Evolutionary conservation across 2,113 vertebrate species (phyloP).

Genomic region (Vombatus ursinus): DNA sequence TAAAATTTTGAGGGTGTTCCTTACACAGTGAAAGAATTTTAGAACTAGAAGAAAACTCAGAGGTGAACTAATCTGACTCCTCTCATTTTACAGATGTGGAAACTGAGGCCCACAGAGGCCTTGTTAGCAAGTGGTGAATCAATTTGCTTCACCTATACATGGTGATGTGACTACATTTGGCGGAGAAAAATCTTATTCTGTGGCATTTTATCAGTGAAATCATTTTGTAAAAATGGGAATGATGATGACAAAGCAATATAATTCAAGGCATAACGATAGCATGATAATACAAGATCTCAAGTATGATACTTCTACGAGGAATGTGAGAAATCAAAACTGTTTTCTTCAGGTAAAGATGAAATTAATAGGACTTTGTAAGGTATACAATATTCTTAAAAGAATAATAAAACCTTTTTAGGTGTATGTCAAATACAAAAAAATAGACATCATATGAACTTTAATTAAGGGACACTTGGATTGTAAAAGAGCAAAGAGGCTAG

Average conservation of each 20-base stretch:
- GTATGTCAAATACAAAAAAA: conserved; percentile 43
- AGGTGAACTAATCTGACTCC: not conserved
- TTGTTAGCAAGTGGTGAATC: not conserved
- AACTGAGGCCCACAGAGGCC: not conserved
- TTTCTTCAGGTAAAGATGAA: conserved; percentile 9
- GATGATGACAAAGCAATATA: conserved; percentile 8
- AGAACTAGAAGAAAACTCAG: not conserved
- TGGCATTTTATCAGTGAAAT: conserved; percentile 6
- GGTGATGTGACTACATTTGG: not conserved
- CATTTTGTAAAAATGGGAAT: not conserved
- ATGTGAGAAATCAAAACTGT: not conserved
- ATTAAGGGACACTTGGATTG: conserved; percentile 39
- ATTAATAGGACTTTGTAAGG: conserved; percentile 50
- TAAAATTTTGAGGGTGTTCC: not conserved
- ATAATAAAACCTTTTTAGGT: conserved; percentile 32
- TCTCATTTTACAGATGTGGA: not conserved
- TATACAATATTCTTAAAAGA: conserved; percentile 6
- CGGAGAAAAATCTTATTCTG: not conserved
- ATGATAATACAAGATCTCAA: conserved; percentile 7
- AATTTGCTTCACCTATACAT: not conserved
- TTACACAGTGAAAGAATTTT: not conserved
- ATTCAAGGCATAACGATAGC: not conserved
- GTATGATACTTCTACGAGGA: not conserved
- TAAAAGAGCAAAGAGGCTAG: conserved; percentile 31
- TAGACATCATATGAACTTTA: conserved; percentile 39